phyloP scores from a whole-genome alignment of 2,113 vertebrate species.

The Leptocoma aspasia region DNA sequence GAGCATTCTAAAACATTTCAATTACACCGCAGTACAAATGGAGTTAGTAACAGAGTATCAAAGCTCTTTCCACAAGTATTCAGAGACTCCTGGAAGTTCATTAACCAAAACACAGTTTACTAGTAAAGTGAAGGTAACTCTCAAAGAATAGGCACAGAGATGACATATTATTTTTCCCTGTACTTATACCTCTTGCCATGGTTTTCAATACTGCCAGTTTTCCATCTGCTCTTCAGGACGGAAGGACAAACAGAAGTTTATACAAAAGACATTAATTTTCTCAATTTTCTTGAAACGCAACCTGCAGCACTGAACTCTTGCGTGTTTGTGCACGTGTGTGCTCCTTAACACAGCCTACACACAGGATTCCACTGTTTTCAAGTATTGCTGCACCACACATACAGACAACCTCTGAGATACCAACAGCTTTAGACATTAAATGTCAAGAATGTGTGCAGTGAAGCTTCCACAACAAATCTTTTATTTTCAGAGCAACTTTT shows the following conservation, averaged over 20 bases:
- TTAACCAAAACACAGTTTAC: not conserved
- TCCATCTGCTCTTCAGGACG: not conserved
- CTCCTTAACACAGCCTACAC: not conserved
- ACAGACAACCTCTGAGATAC: not conserved
- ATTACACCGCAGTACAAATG: not conserved
- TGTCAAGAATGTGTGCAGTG: not conserved
- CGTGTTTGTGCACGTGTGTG: too few species aligned
- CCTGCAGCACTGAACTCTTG: not conserved
- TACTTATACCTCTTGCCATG: not conserved
- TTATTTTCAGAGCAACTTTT: not conserved
- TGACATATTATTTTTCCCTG: not conserved
- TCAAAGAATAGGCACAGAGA: not conserved
- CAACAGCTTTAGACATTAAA: not conserved
- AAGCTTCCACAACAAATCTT: not conserved
- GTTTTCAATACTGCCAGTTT: not conserved
- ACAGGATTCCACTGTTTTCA: not conserved
- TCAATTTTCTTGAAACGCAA: not conserved
- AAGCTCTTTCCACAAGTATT: not conserved
- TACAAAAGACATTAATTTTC: not conserved
- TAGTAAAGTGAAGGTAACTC: not conserved
- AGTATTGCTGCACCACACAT: not conserved
- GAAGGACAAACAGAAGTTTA: not conserved
- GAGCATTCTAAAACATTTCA: not conserved
- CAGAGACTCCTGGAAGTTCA: not conserved
- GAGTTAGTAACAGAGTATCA: not conserved